A percentile compares a stretch with the other conserved stretches of the same genome.
phyloP scores from a whole-genome alignment of 2,888 invertebrate genomes.

The Noctuana brunneofusca region DNA sequence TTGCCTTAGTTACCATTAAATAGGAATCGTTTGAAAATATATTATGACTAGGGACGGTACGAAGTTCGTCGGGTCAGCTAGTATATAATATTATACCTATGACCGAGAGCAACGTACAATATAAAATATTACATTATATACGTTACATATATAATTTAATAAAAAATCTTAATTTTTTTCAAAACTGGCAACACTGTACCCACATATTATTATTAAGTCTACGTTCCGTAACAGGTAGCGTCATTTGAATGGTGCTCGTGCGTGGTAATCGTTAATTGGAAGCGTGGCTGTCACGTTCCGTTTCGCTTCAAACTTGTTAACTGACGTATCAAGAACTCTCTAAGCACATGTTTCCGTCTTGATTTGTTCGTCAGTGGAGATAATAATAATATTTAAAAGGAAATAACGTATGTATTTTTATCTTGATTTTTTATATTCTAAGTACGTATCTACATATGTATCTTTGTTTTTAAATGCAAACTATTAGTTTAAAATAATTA shows the following conservation, averaged over 20 bases:
- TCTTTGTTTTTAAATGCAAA: no score
- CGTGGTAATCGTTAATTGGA: constrained; percentile 53
- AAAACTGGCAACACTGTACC: constrained; percentile 6
- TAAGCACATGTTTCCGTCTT: neutral
- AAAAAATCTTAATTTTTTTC: neutral
- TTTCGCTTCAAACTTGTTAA: constrained; percentile 41
- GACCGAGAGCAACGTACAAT: no score
- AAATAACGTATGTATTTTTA: no score
- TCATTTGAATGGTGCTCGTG: constrained; percentile 32
- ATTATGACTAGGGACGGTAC: no score
- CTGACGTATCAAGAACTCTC: constrained; percentile 1
- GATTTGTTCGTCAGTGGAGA: neutral
- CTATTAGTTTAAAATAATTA: no score
- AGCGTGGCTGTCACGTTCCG: constrained; percentile 48
- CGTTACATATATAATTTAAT: no score
- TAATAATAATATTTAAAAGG: no score
- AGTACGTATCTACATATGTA: neutral
- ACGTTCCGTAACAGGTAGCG: constrained; percentile 32
- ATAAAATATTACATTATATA: no score
- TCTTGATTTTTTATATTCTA: neutral
- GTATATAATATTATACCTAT: no score
- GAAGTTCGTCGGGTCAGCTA: no score
- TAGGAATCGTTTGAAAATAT: no score
- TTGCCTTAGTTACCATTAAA: no score
- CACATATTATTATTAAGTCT: neutral